Evolutionary conservation across 2,113 vertebrate genomes (phyloP).

Genomic region (Poecilia latipinna): DNA sequence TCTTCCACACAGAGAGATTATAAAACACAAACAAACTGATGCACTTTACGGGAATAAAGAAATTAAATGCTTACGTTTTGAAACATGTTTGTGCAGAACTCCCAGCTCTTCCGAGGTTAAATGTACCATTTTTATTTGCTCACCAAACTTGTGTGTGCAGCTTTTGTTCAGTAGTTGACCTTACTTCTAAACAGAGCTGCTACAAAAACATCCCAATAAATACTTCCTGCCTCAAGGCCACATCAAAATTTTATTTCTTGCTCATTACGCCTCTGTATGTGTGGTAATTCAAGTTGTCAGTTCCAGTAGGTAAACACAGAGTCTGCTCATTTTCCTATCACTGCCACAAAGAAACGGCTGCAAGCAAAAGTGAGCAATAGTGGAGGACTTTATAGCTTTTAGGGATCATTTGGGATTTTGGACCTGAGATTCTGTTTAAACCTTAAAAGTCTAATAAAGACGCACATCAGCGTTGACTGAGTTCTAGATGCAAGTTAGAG

Average conservation of each 20-base stretch:
- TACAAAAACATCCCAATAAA: not conserved
- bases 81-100: not conserved
- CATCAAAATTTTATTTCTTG: not conserved
- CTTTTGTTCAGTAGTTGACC: not conserved
- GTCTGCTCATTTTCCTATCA: no score
- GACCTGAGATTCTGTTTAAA: no score
- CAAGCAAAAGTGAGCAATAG: no score
- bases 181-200: not conserved
- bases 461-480: no score
- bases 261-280: not conserved
- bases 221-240: not conserved
- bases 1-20: not conserved
- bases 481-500: no score
- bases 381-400: no score
- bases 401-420: no score
- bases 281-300: not conserved
- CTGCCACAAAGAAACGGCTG: no score
- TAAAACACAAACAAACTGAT: not conserved
- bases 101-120: no score
- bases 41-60: not conserved
- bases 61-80: not conserved
- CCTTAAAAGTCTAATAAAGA: no score
- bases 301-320: no score
- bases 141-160: no score
- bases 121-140: not conserved